A percentile compares a stretch with the other conserved stretches of the same genome.
Evolutionary conservation across 30 jellyfish, hydroid and myxozoan genomes (phyloP).

Genomic region (Cassiopea andromeda): DNA sequence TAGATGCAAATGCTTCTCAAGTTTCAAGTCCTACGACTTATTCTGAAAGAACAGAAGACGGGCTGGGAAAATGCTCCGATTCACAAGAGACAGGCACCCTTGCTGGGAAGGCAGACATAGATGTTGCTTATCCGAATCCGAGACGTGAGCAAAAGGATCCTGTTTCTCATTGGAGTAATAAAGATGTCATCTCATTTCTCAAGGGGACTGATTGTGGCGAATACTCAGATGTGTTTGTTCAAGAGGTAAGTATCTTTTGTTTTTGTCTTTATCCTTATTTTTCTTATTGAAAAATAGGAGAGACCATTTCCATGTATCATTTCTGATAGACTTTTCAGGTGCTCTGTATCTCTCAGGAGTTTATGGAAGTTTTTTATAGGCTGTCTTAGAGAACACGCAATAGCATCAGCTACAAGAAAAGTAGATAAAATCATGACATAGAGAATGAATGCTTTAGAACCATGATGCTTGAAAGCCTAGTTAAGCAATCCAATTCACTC

Average conservation of each 20-base stretch:
- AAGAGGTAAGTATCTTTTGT: conserved; percentile 56
- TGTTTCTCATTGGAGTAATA: conserved; percentile 73
- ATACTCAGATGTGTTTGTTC: conserved; percentile 54
- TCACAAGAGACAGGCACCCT: neutral
- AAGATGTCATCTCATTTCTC: conserved; percentile 65
- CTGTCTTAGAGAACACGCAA: too few species aligned
- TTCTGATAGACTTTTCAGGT: too few species aligned
- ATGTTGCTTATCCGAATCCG: neutral
- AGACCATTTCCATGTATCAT: neutral
- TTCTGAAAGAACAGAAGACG: neutral
- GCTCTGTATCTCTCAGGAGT: too few species aligned
- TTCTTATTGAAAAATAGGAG: neutral
- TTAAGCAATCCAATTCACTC: too few species aligned
- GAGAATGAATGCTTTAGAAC: too few species aligned
- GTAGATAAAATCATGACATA: too few species aligned
- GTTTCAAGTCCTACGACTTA: neutral
- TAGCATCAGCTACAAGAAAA: too few species aligned
- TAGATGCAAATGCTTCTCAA: neutral
- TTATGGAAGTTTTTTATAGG: too few species aligned
- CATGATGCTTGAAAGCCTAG: too few species aligned
- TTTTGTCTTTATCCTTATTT: neutral
- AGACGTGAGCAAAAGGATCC: neutral
- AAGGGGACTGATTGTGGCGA: conserved; percentile 73
- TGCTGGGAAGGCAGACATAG: neutral
- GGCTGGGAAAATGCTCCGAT: neutral